These are phyloP conservation scores for Stramonita haemastoma DNA, from an alignment of 2,888 invertebrate species.

Conservation along the genomic window DNA sequence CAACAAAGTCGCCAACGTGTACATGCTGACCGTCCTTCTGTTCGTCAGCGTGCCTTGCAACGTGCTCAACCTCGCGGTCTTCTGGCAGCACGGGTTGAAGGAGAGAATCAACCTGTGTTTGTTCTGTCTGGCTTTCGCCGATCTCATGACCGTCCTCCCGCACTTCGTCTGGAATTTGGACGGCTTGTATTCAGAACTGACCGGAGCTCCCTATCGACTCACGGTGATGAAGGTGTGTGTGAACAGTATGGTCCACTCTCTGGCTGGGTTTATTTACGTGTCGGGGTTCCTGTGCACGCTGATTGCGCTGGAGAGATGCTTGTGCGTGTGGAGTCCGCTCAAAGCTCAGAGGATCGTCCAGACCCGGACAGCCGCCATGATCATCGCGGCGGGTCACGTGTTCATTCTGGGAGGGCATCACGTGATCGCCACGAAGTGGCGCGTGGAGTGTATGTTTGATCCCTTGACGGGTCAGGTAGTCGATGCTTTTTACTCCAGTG, in stretches of 20 bases:
- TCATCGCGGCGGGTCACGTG: background rate
- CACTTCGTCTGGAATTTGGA: background rate
- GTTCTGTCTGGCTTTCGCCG: background rate
- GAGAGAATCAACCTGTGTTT: slow-evolving; percentile 15
- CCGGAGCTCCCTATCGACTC: background rate
- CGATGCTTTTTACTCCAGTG: slow-evolving; percentile 8
- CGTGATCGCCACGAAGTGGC: slow-evolving; percentile 1
- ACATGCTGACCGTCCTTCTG: background rate
- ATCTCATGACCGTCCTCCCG: background rate
- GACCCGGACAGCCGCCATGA: background rate
- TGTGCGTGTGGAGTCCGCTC: slow-evolving; percentile 6
- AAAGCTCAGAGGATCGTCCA: background rate
- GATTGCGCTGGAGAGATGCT: slow-evolving; percentile 7
- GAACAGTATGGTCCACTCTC: background rate
- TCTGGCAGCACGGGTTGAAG: slow-evolving; percentile 5
- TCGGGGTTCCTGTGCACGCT: slow-evolving; percentile 2
- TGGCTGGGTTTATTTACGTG: slow-evolving; percentile 15
- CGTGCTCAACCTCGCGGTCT: background rate
- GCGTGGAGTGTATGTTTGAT: slow-evolving; percentile 15
- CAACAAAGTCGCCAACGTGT: slow-evolving; percentile 10
- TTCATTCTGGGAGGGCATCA: background rate
- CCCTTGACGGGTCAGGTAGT: background rate
- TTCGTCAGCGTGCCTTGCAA: background rate
- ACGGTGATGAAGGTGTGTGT: background rate
- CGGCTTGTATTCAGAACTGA: background rate